These are phyloP conservation scores for Trachemys scripta DNA, from an alignment of 2,113 vertebrate genomes.

Conservation along the genomic window DNA sequence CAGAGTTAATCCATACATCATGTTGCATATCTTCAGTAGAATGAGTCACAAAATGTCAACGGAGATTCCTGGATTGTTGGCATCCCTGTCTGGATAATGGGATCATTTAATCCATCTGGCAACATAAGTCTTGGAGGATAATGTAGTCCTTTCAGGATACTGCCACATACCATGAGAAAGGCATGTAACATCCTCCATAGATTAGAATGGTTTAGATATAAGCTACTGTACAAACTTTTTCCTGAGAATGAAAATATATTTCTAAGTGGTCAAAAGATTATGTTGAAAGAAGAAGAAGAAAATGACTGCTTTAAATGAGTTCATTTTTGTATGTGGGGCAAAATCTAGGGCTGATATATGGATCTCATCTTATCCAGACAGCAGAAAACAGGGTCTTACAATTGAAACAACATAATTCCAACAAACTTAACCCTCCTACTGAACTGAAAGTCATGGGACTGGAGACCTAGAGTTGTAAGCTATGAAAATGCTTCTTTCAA, in stretches of 20 bases:
- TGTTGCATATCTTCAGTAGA: background rate
- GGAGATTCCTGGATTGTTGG: background rate
- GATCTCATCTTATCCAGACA: background rate
- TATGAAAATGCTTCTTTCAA: background rate
- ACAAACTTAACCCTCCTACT: background rate
- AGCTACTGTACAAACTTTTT: background rate
- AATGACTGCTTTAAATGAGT: background rate
- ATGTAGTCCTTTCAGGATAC: background rate
- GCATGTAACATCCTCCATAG: background rate
- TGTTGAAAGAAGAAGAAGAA: background rate
- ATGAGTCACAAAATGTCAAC: background rate
- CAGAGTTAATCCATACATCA: background rate
- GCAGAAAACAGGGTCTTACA: background rate
- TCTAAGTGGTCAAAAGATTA: background rate
- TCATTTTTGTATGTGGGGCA: background rate
- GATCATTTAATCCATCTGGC: background rate
- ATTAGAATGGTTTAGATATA: background rate
- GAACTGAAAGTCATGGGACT: background rate
- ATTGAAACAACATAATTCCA: background rate
- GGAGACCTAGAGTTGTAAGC: background rate
- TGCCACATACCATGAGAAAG: background rate
- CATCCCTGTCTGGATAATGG: background rate
- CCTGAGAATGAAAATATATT: background rate
- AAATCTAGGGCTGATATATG: background rate
- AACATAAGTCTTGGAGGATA: background rate